phyloP scores from a whole-genome alignment of 1,140 invertebrate genomes.

The Cepaea nemoralis region DNA sequence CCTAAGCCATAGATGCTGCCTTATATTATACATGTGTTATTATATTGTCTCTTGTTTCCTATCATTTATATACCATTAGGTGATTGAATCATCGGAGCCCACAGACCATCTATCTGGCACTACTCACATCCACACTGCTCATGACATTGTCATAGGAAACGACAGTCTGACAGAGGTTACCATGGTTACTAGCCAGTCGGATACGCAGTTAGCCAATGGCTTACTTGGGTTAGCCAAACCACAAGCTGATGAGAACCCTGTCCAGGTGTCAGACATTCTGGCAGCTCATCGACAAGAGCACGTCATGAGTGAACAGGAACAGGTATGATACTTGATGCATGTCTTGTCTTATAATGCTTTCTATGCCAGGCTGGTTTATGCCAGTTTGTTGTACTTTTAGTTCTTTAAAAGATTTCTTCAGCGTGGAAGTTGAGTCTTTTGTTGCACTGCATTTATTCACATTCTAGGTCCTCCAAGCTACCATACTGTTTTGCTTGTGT shows the following conservation, averaged over 20 bases:
- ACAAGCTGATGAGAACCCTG: neutral
- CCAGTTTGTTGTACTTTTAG: too few relatives aligned
- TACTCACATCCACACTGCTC: neutral
- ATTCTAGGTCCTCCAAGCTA: too few relatives aligned
- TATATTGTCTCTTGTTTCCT: too few relatives aligned
- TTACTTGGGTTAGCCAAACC: slow-evolving; percentile 26
- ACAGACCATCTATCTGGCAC: neutral
- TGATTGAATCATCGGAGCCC: slow-evolving; percentile 7
- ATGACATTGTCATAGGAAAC: slow-evolving; percentile 19
- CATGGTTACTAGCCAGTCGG: slow-evolving; percentile 15
- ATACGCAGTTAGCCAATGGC: slow-evolving; percentile 35
- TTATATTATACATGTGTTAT: too few relatives aligned
- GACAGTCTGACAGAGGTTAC: neutral
- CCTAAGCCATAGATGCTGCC: too few relatives aligned
- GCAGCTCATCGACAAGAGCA: neutral
- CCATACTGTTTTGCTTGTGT: too few relatives aligned
- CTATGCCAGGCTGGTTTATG: too few relatives aligned
- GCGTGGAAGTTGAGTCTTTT: too few relatives aligned
- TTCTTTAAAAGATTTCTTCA: too few relatives aligned
- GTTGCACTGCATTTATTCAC: too few relatives aligned
- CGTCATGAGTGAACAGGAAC: neutral
- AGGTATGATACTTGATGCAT: neutral
- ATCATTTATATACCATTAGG: too few relatives aligned
- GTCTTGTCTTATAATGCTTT: too few relatives aligned
- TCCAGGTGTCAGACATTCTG: slow-evolving; percentile 1